phyloP scores from a whole-genome alignment of 2,888 invertebrate species.

The Chironomus riparius region DNA sequence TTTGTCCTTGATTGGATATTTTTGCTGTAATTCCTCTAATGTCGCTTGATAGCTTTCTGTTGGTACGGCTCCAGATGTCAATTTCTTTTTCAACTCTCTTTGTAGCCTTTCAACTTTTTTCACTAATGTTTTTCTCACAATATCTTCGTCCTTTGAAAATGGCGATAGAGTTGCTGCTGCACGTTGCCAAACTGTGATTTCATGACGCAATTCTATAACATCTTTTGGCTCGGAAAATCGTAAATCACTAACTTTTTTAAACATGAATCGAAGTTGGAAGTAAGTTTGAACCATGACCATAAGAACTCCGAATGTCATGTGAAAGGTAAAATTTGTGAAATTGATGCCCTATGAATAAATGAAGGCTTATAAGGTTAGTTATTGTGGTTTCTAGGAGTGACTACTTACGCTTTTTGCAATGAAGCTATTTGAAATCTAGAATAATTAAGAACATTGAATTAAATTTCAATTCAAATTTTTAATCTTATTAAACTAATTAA shows the following conservation, averaged over 20 bases:
- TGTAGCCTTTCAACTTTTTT: conserved; percentile 57
- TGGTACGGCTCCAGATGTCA: conserved; percentile 41
- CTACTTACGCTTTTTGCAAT: conserved; percentile 11
- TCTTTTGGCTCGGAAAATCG: conserved; percentile 58
- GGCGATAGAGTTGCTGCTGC: conserved; percentile 62
- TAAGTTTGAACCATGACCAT: conserved; percentile 55
- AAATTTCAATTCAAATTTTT: too few species aligned
- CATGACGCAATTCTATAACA: conserved; percentile 54
- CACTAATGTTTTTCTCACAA: conserved; percentile 60
- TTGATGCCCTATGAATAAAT: conserved; percentile 54
- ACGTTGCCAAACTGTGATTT: conserved; percentile 67
- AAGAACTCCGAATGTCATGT: conserved; percentile 63
- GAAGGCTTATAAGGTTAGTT: background rate
- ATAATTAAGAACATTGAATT: background rate
- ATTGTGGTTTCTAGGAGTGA: background rate
- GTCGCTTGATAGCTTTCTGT: conserved; percentile 49
- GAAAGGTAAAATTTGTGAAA: conserved; percentile 63
- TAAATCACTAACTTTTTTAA: conserved; percentile 53
- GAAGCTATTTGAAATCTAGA: conserved; percentile 5
- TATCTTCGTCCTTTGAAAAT: conserved; percentile 67
- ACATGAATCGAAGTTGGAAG: conserved; percentile 56
- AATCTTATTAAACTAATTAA: background rate
- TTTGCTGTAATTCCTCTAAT: conserved; percentile 43
- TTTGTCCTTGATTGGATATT: conserved; percentile 53
- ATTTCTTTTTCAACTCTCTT: conserved; percentile 46